Percentiles rank a stretch among this genome's conserved stretches.
These are phyloP conservation scores for Petrocephalus microphthalmus DNA, from an alignment of 2,113 vertebrate species.

Conservation along the genomic window DNA sequence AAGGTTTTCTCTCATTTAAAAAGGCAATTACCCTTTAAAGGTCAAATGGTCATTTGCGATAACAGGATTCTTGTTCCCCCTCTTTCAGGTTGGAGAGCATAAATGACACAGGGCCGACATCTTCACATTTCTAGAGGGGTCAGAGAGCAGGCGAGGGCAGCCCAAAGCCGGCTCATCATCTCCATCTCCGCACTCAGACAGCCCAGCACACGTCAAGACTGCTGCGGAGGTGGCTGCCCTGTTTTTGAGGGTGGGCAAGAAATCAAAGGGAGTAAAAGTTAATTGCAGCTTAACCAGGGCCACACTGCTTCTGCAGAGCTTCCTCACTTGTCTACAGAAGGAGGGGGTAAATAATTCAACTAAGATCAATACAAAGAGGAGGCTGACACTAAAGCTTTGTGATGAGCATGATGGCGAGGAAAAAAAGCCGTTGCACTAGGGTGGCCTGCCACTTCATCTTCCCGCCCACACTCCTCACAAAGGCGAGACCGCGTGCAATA, in stretches of 20 bases:
- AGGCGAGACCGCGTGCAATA: neutral
- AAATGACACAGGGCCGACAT: constrained; percentile 42
- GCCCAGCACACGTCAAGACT: neutral
- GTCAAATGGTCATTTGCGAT: constrained; percentile 57
- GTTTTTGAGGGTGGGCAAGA: neutral
- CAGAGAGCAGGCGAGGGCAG: neutral
- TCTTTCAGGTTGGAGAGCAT: constrained; percentile 40
- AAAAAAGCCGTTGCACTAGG: neutral
- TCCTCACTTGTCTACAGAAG: neutral
- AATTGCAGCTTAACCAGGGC: neutral
- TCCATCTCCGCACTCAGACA: neutral
- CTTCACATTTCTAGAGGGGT: constrained; percentile 27
- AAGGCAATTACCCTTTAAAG: constrained; percentile 67
- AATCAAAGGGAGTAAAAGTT: neutral
- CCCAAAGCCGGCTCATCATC: constrained; percentile 14
- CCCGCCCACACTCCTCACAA: neutral
- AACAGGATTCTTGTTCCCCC: constrained; percentile 39
- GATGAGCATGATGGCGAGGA: neutral
- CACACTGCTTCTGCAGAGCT: neutral
- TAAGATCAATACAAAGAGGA: neutral
- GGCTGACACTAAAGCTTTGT: neutral
- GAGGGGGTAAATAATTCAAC: constrained; percentile 2
- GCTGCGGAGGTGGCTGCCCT: neutral
- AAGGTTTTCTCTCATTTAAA: constrained; percentile 55
- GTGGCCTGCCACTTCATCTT: neutral